phyloP scores from a whole-genome alignment of 2,113 vertebrate species.

The Campylomormyrus numenius region DNA sequence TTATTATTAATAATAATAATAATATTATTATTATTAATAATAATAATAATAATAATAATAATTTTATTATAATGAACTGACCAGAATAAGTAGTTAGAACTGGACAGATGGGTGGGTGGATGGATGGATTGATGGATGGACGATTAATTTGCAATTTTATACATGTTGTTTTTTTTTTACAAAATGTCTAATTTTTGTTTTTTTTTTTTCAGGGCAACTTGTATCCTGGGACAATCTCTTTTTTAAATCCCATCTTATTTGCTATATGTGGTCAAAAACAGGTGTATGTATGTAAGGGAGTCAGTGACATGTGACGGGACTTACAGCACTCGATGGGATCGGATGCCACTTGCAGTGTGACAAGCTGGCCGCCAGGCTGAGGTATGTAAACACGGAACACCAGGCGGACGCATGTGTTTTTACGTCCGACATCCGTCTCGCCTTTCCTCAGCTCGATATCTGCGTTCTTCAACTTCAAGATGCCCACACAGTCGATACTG shows the following conservation, averaged over 20 bases:
- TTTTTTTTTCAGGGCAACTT: not conserved
- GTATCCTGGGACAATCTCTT: not conserved
- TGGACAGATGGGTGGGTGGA: not conserved
- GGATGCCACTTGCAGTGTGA: slow-evolving; percentile 82
- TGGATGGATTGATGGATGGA: not conserved
- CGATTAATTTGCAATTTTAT: not conserved
- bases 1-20: no score
- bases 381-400: slow-evolving; percentile 90
- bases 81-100: not conserved
- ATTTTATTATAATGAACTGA: not conserved
- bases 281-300: not conserved
- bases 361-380: slow-evolving; percentile 64
- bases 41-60: not conserved
- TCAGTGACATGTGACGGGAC: slow-evolving; percentile 33
- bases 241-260: not conserved
- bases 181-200: not conserved
- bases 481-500: slow-evolving; percentile 95
- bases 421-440: slow-evolving; percentile 90
- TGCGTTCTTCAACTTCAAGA: slow-evolving; percentile 87
- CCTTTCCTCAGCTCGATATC: slow-evolving; percentile 92
- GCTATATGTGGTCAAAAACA: not conserved
- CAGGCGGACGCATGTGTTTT: slow-evolving; percentile 87
- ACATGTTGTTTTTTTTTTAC: not conserved
- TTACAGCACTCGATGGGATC: slow-evolving; percentile 95
- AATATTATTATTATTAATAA: not conserved